Evolutionary conservation across 23 tunicate genomes (phyloP).

Genomic region (Ciona savignyi): DNA sequence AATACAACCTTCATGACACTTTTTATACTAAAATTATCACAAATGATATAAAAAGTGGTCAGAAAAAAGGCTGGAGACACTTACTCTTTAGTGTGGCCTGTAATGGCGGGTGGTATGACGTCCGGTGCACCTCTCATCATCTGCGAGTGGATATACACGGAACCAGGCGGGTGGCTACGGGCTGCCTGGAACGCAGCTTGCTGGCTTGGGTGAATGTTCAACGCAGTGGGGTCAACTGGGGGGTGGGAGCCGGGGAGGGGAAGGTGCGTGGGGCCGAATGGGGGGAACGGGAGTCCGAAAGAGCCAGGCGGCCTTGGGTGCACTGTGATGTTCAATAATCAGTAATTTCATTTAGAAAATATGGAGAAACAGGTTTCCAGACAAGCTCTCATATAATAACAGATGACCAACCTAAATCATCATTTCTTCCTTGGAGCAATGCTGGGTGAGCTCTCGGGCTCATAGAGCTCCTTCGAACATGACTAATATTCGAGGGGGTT

Average conservation of each 20-base stretch:
- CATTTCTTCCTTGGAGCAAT: background rate
- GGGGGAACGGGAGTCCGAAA: conserved; percentile 20
- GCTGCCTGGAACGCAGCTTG: conserved; percentile 15
- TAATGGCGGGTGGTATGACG: background rate
- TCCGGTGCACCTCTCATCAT: conserved; percentile 6
- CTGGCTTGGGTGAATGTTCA: conserved; percentile 2
- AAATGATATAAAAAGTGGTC: background rate
- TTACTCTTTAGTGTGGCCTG: conserved; percentile 19
- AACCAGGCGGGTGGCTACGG: conserved; percentile 28
- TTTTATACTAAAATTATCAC: background rate
- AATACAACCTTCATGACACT: too few species aligned
- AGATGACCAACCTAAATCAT: conserved; percentile 10
- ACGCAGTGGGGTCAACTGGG: conserved; percentile 7
- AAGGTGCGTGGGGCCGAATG: background rate
- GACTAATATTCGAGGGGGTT: conserved; percentile 1
- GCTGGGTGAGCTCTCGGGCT: conserved; percentile 27
- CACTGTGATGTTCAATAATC: too few species aligned
- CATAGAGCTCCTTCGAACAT: conserved; percentile 7
- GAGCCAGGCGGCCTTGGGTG: conserved; percentile 26
- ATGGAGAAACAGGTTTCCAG: background rate
- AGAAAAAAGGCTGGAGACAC: too few species aligned
- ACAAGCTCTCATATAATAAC: background rate
- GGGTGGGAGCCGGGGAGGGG: conserved; percentile 11
- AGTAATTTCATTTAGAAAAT: too few species aligned
- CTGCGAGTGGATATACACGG: conserved; percentile 29